Conservation (phyloP, 2,888 invertebrate species). For the Bruchidius siliquastri region DNA sequence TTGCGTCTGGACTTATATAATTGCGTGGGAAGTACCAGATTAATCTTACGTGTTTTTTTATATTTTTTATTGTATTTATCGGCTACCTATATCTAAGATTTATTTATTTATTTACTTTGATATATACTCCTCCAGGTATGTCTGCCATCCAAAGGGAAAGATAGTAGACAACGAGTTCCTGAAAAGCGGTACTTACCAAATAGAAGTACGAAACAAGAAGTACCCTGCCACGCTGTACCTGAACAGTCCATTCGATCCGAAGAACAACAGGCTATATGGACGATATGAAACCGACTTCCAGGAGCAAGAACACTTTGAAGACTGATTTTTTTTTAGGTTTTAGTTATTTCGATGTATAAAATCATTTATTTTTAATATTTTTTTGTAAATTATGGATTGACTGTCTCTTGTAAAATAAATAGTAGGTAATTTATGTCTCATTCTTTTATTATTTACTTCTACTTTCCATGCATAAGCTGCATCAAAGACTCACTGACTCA, state of each 20-base stretch:
- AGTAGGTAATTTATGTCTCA: not conserved
- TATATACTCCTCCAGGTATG: conserved; percentile 45
- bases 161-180: conserved; percentile 63
- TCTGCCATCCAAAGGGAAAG: conserved; percentile 55
- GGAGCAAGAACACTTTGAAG: conserved; percentile 46
- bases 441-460: not conserved
- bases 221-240: conserved; percentile 66
- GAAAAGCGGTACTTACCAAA: conserved; percentile 67
- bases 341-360: not conserved
- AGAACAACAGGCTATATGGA: conserved; percentile 68
- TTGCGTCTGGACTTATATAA: too few relatives aligned
- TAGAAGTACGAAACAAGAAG: conserved; percentile 73
- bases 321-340: conserved; percentile 31
- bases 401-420: not conserved
- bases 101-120: not conserved
- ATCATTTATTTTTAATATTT: not conserved
- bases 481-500: too few relatives aligned
- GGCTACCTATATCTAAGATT: too few relatives aligned
- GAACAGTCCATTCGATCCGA: conserved; percentile 79
- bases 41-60: too few relatives aligned
- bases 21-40: too few relatives aligned
- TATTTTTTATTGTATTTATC: too few relatives aligned
- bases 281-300: conserved; percentile 53
- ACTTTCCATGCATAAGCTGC: too few relatives aligned
- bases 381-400: not conserved